Base-by-base conservation (phyloP, 1,140 invertebrate species). In the Papilio machaon region DNA sequence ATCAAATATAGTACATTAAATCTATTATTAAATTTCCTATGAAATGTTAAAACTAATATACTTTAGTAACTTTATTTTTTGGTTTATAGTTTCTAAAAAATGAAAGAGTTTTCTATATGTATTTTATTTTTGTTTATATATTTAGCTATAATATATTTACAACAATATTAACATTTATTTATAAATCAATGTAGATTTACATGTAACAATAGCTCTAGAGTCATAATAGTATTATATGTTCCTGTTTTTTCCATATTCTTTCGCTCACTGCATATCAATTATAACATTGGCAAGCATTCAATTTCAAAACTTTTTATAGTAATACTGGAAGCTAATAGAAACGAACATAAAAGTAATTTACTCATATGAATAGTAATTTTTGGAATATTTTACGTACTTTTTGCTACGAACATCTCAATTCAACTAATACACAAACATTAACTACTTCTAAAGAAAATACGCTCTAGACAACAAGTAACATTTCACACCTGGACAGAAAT, bases 141-240 rank as follows among this genome's bases (percentile, higher is more conserved):
- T 80, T n/a, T 81, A 82, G 84, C 81, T 87, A 88, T 77, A 82
- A 85, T 88, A 86, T 92, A 91, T 91, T 91, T 92, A 93, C 90
- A 92, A 88, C 86, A 90, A 87, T 91, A 89, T 90, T 86, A 93
- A 93, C 89, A 91, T 85, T 83, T 89, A 86, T 86, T 86, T 74
- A 49, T 84, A 87, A 87, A 86, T 80, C 80, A 81, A 86, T 90
- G 88, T 85, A 89, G 84, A 89, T 87, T 86, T 82, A 86, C 83
- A 82, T 85, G 82, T 88, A 91, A 90, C 88, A 89, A 80, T 80
- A 84, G 54, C 77, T 47, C n/a, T 60, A 77, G 58, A 79, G 11
- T 67, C 77, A n/a, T 79, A 79, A 35, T 77, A 54, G 47, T 75
- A n/a, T n/a, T n/a, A n/a, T n/a, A 76, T 76, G 74, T 58, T 58